Base-by-base conservation (phyloP, 2,888 invertebrate species). In the Eupithecia vulgata region DNA sequence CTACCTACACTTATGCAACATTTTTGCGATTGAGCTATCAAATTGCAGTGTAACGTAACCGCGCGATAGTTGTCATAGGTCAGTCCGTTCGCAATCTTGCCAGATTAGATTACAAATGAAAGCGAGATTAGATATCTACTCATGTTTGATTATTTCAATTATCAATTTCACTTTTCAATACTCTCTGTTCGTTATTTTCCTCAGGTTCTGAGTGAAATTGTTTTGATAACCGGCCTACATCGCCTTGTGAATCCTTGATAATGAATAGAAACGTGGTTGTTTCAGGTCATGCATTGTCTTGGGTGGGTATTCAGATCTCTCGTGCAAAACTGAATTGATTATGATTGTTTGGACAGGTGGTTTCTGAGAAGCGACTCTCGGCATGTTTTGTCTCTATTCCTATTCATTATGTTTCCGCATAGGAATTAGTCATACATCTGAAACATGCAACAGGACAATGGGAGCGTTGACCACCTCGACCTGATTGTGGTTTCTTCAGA, bases 41-140 rank as follows among this genome's bases (percentile, higher is more conserved):
- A 81, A 82, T 85, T 82, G 82, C 90, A 79, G 72, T 81, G 84
- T 83, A 84, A 80, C 85, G 83, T 80, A 85, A 85, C 81, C 82
- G 82, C 82, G 85, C 73, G 76, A 83, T 84, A 82, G 85, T 92
- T 92, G 90, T 80, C 88, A 87, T 91, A 93, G 93, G 93, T 93
- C 92, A 93, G 92, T 91, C 78, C 78, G 80, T 81, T 89, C 87
- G 86, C 85, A 82, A 84, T 80, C 81, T 79, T 80, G 68, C 78
- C 72, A 87, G 92, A 92, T 93, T 89, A 92, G 91, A 92, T 92
- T 91, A 89, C 90, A 79, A 81, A 82, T 81, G 79, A 77, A 78
- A 76, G 76, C 72, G 68, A 80, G 85, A 88, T 89, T 84, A 87
- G 84, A 86, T 86, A 76, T 57, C 77, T 34, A 61, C 61, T 79